Base-by-base conservation (phyloP, 2,888 invertebrate genomes). In the Hydroisotoma schaefferi region DNA sequence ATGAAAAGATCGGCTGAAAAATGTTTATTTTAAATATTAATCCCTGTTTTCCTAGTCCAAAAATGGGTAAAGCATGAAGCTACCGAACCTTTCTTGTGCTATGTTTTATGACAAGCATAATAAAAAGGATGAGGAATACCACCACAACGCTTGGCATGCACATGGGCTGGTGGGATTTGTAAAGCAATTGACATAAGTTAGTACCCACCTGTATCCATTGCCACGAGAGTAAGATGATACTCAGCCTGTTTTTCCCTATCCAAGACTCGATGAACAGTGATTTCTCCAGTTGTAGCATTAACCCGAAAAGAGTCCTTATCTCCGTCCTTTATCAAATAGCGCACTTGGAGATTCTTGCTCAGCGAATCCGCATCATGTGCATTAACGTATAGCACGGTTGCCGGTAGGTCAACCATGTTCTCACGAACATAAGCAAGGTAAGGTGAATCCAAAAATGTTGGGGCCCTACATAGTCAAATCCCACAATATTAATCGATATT, bases 391-490 rank as follows among this genome's bases (percentile, higher is more conserved):
- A 80, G 76, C 28, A 77, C 73, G 57, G 77, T 75, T 3, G 78
- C 76, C 2, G 89, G 73, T 82, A 85, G 73, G 85, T 87, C 52
- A 8, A 89, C 84, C 74, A 89, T 85, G 77, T 92, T 91, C 80
- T 97, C 95, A 87, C 93, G 90, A 59, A 94, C 92, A 76, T 89
- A 88, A 3, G 92, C 91, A 75, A 91, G 80, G 79, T 94, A 94
- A 0, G 94, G 94, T n/a, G 94, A 93, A 78, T 95, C 90, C 71
- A 91, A 80, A 78, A 95, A 95, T 46, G 90, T 87, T 46, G 95
- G 95, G 26, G 74, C 55, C 38, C 61, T 43, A 15, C 2, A 40
- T 40, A 5, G n/a, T 18, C 40, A 5, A 33, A 10, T 10, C 8
- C 8, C 15, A 10, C 33, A 15, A 40, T 18, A 40, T 40, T 5